Percentiles rank a stretch among this genome's conserved stretches.
Conservation (phyloP, 2,113 vertebrate genomes). For the Mus musculus region GRCm39 chr16:38167001-38167500, state of each 20-base stretch:
- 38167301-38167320: background rate
- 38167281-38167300: fast-evolving
- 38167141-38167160: background rate
- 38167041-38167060: background rate
- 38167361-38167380: background rate
- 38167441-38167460: background rate
- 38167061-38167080: background rate
- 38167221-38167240: background rate
- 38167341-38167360: constrained; percentile 62
- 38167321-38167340: fast-evolving
- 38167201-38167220: background rate
- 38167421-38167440: fast-evolving
- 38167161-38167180: background rate
- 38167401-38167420: fast-evolving
- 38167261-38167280: background rate
- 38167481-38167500: constrained; percentile 85
- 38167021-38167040: background rate
- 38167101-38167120: background rate
- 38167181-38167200: background rate
- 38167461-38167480: constrained; percentile 80
- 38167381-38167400: background rate
- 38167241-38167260: background rate
- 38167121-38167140: background rate
- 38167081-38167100: background rate
- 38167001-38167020: background rate